phyloP scores from a whole-genome alignment of 2,797 vertebrate species.

The Lithobates sylvaticus region DNA sequence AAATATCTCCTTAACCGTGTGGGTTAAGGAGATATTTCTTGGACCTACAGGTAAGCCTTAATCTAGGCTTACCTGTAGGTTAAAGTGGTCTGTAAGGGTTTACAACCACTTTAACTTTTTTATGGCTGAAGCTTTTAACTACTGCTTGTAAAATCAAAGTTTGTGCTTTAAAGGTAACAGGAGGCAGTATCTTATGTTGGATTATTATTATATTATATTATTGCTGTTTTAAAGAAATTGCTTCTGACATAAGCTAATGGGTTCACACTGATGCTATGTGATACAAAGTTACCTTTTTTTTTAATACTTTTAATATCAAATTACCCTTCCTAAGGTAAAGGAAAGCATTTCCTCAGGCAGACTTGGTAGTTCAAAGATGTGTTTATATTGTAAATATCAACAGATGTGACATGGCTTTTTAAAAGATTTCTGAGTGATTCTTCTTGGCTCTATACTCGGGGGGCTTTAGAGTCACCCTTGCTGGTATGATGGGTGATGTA shows the following conservation, averaged over 20 bases:
- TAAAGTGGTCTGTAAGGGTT: too few species aligned
- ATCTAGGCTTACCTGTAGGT: too few species aligned
- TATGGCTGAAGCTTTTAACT: not conserved
- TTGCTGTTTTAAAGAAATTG: conserved; percentile 67
- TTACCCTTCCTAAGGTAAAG: conserved; percentile 44
- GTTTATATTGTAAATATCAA: conserved; percentile 45
- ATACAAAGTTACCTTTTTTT: conserved; percentile 31
- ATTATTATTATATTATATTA: not conserved
- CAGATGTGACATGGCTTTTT: conserved; percentile 62
- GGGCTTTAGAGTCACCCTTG: not conserved
- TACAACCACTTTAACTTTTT: too few species aligned
- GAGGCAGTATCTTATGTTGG: conserved; percentile 6
- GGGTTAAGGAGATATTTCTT: too few species aligned
- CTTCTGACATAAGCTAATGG: conserved; percentile 38
- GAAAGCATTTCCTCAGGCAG: conserved; percentile 39
- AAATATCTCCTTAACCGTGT: too few species aligned
- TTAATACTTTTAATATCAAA: conserved; percentile 53
- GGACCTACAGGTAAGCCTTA: too few species aligned
- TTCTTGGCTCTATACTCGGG: not conserved
- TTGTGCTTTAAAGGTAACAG: conserved; percentile 13
- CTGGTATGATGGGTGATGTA: not conserved
- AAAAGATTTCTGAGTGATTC: conserved; percentile 22
- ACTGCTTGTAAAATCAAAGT: not conserved
- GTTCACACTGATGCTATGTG: conserved; percentile 17
- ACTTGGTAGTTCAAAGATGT: conserved; percentile 63